Conservation (phyloP, 2,113 vertebrate genomes). For the Halichoeres trimaculatus region DNA sequence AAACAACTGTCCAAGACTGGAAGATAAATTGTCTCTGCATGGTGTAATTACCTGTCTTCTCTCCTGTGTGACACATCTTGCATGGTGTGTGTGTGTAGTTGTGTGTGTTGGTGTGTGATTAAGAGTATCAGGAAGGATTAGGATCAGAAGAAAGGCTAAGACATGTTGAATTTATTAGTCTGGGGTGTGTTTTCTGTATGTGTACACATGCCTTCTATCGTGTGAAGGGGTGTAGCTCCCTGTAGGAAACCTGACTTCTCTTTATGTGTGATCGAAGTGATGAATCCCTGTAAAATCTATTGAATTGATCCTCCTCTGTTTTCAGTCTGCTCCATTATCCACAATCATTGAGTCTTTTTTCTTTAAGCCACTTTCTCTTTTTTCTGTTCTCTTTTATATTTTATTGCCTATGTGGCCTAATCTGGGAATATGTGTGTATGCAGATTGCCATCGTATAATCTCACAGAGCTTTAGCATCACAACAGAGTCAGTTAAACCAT, state of each 20-base stretch:
- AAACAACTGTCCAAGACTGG: not conserved
- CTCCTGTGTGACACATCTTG: not conserved
- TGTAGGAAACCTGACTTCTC: not conserved
- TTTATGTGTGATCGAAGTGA: slow-evolving; percentile 11
- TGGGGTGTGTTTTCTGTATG: slow-evolving; percentile 20
- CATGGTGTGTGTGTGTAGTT: not conserved
- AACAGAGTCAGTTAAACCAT: not conserved
- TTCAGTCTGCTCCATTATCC: no score
- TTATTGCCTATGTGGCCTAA: not conserved
- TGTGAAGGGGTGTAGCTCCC: not conserved
- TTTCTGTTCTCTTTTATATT: no score
- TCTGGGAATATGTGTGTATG: slow-evolving; percentile 6
- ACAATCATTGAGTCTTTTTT: no score
- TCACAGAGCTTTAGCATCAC: not conserved
- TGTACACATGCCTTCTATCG: slow-evolving; percentile 7
- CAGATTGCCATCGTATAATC: not conserved
- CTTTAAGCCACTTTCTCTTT: no score
- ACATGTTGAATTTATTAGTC: not conserved
- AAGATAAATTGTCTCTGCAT: slow-evolving; percentile 24
- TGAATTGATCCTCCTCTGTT: no score
- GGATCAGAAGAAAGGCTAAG: not conserved
- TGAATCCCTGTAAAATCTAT: not conserved
- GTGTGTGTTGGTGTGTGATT: slow-evolving; percentile 10
- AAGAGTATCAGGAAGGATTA: slow-evolving; percentile 10
- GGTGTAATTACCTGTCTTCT: slow-evolving; percentile 19